Evolutionary conservation across 2,888 invertebrate species (phyloP).

Genomic region (Dascillus cervinus): DNA sequence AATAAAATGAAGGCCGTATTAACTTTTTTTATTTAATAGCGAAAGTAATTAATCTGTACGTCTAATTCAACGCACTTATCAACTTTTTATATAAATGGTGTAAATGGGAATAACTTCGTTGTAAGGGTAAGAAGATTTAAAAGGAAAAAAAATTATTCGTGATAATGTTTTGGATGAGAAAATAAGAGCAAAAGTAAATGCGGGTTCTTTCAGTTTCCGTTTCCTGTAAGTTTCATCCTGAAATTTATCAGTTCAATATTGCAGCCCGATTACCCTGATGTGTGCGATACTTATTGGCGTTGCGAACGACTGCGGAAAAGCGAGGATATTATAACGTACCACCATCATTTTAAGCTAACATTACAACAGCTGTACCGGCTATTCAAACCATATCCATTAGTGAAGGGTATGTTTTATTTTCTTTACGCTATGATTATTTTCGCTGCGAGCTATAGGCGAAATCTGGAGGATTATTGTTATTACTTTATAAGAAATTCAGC

Average conservation of each 20-base stretch:
- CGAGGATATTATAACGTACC: constrained; percentile 15
- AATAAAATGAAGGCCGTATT: no score
- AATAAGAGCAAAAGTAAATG: constrained; percentile 1
- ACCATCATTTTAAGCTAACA: constrained; percentile 11
- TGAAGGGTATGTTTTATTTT: neutral
- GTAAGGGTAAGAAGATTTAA: no score
- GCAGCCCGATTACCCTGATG: constrained; percentile 16
- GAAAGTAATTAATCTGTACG: no score
- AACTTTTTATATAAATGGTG: no score
- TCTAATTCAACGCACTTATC: no score
- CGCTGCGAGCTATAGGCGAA: constrained; percentile 5
- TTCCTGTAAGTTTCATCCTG: constrained; percentile 1
- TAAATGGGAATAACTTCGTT: no score
- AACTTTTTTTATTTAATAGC: no score
- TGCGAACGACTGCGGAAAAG: constrained; percentile 16
- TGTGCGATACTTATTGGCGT: constrained; percentile 14
- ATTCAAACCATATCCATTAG: constrained; percentile 18
- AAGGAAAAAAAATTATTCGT: no score
- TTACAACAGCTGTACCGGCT: constrained; percentile 16
- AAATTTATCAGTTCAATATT: constrained; percentile 17
- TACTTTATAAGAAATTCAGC: constrained; percentile 10
- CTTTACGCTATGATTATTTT: constrained; percentile 10
- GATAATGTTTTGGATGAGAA: no score
- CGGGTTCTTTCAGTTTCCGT: constrained; percentile 10
- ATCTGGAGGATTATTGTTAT: constrained; percentile 15